Evolutionary conservation across 2,113 vertebrate genomes (phyloP).

Genomic region (Vulpes vulpes): DNA sequence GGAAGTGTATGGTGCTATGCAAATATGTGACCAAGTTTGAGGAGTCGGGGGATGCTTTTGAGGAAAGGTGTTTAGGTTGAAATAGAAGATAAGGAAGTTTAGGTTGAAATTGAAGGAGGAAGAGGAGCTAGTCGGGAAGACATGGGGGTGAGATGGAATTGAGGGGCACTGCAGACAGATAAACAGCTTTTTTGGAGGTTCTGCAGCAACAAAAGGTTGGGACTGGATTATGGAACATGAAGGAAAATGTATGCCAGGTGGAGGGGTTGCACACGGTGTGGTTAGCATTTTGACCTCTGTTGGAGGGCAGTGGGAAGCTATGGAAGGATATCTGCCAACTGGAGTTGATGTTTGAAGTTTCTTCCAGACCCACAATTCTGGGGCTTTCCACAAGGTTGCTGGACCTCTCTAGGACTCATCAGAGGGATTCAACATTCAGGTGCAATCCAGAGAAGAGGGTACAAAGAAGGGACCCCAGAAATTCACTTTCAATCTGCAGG

Average conservation of each 20-base stretch:
- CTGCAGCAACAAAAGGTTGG: neutral
- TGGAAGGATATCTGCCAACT: neutral
- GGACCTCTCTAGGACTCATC: neutral
- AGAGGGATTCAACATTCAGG: neutral
- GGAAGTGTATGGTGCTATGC: neutral
- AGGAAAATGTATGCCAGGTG: neutral
- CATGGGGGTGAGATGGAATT: neutral
- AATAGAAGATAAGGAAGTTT: neutral
- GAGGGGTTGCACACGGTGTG: accelerated
- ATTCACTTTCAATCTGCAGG: neutral
- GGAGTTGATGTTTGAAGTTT: neutral
- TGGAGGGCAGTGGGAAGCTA: neutral
- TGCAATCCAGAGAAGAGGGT: neutral
- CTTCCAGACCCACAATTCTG: neutral
- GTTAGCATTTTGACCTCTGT: neutral
- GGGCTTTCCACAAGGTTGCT: neutral
- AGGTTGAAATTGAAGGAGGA: neutral
- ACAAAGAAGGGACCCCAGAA: neutral
- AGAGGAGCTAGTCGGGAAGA: neutral
- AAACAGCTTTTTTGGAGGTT: neutral
- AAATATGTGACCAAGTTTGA: neutral
- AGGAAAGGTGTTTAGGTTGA: neutral
- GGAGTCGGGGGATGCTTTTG: neutral
- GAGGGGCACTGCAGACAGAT: neutral
- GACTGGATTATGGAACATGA: neutral